phyloP scores from a whole-genome alignment of 2,797 vertebrate species.

The Centropyge bicolor region DNA sequence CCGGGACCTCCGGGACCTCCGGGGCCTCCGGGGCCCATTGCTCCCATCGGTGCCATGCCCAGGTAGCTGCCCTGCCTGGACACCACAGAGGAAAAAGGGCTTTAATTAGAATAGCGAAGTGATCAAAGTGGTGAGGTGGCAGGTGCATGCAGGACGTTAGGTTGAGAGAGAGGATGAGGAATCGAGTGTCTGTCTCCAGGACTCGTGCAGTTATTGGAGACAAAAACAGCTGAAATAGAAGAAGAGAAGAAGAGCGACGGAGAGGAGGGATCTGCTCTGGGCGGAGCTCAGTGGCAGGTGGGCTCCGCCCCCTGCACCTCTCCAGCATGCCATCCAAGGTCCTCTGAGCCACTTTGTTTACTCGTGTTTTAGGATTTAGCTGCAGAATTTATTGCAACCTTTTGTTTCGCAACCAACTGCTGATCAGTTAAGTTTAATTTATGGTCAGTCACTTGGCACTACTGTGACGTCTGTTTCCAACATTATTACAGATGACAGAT shows the following conservation, averaged over 20 bases:
- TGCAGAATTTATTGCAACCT: neutral
- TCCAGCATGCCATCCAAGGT: neutral
- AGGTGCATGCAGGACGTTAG: conserved; percentile 7
- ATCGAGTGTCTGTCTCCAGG: neutral
- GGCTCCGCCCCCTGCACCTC: neutral
- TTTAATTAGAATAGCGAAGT: neutral
- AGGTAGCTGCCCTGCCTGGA: conserved; percentile 90
- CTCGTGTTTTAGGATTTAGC: neutral
- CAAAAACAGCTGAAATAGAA: neutral
- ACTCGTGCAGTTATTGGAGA: conserved; percentile 20
- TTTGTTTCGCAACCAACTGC: too few species aligned
- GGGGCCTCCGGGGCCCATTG: conserved; percentile 83
- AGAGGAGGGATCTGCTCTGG: neutral
- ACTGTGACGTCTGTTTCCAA: too few species aligned
- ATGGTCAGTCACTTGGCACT: too few species aligned
- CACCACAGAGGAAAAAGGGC: conserved; percentile 1
- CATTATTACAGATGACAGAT: too few species aligned
- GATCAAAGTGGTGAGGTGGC: neutral
- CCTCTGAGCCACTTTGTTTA: neutral
- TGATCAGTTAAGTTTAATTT: too few species aligned
- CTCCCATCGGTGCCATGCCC: conserved; percentile 86
- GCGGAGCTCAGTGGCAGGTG: neutral
- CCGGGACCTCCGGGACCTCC: conserved; percentile 53
- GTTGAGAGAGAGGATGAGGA: neutral
- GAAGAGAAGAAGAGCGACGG: neutral